These are phyloP conservation scores for Acanthiza pusilla DNA, from an alignment of 2,797 vertebrate species.

Conservation along the genomic window DNA sequence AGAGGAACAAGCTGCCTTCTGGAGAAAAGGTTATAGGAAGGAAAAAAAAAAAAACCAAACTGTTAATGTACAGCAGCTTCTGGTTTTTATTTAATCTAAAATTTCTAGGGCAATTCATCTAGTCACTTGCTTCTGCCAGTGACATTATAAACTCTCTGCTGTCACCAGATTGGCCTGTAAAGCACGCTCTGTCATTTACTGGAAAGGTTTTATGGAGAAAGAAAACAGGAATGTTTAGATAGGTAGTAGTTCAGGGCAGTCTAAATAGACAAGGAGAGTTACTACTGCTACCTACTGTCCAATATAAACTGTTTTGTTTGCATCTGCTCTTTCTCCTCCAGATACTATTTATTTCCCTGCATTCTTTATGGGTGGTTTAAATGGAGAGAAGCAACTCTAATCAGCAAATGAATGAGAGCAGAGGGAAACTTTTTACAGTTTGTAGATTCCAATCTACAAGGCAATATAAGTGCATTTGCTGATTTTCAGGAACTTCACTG, in stretches of 20 bases:
- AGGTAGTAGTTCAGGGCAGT: background rate
- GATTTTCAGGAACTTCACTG: background rate
- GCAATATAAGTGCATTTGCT: background rate
- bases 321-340: background rate
- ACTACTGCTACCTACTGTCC: background rate
- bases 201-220: constrained; percentile 23
- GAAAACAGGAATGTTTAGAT: background rate
- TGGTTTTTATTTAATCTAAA: background rate
- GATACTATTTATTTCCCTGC: background rate
- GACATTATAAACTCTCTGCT: constrained; percentile 24
- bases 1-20: background rate
- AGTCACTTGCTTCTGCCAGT: background rate
- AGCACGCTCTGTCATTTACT: background rate
- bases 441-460: background rate
- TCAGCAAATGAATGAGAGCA: background rate
- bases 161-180: background rate
- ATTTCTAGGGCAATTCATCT: background rate
- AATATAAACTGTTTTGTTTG: background rate
- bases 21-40: background rate
- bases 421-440: background rate
- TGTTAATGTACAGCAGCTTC: background rate
- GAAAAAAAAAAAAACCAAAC: background rate
- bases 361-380: background rate
- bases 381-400: background rate
- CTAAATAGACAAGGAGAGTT: background rate